Evolutionary conservation across 2,888 invertebrate species (phyloP), one percentile per base, ranked within the genome.

Genomic region (Syrista parreyssii): DNA sequence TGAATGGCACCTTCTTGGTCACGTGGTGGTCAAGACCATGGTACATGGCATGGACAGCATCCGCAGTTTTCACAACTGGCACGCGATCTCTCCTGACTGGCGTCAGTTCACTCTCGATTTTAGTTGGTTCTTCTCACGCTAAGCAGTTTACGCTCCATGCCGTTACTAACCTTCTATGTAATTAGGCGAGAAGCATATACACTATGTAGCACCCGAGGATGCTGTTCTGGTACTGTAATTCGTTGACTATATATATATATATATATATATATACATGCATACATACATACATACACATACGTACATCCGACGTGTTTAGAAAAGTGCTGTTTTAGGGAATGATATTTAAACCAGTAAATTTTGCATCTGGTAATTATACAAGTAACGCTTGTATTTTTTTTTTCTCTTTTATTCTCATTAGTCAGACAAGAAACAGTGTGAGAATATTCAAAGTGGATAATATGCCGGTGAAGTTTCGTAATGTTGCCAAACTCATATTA

Each of bases 81-180:
- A 81, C 79, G 80, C 81, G 79, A 82, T 82, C 75, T 72, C 77
- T 75, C 76, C 76, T 75, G n/a, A 75, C 40, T 55, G 23, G 23
- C 23, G 23, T 55, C 40, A 23, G 40, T 55, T 55, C 23, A 55
- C 40, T 55, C 40, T 55, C 23, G 40, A 55, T 55, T 55, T 55
- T 55, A 71, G 36, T 33, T 81, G 75, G 80, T 73, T 79, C 79
- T 80, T 83, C 82, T 85, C 86, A 82, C 83, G 83, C 79, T 40
- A 84, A 79, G 80, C 78, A 81, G 83, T 85, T 81, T 80, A 81
- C 78, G 78, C 80, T 79, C 75, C 74, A 79, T 79, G 80, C 76
- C 71, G 73, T 68, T 32, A 36, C 40, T 55, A 55, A 55, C 6
- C 23, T 55, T 9, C 40, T 55, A 55, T 55, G 40, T 23, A 23